These are phyloP conservation scores for Drosophila ezoana DNA, from an alignment of 2,888 invertebrate genomes.

Conservation along the genomic window DNA sequence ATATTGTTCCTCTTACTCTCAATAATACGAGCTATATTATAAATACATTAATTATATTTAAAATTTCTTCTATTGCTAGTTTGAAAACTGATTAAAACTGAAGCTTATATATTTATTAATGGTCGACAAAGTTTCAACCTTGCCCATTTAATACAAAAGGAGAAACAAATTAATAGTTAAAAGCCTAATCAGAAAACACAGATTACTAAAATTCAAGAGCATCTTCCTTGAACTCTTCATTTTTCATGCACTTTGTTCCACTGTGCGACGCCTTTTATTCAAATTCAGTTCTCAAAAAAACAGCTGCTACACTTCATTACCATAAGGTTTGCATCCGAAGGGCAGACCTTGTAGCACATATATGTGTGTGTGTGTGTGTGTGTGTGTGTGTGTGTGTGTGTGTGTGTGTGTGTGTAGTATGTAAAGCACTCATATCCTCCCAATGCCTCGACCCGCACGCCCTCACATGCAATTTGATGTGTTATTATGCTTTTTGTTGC, in stretches of 20 bases:
- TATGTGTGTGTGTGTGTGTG: neutral
- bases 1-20: no score
- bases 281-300: slow-evolving; percentile 69
- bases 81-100: no score
- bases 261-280: slow-evolving; percentile 55
- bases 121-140: no score
- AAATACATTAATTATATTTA: no score
- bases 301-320: slow-evolving; percentile 80
- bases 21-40: no score
- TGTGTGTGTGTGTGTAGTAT: slow-evolving; percentile 4
- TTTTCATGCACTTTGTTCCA: slow-evolving; percentile 25
- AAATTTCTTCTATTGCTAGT: no score
- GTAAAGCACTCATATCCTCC: slow-evolving; percentile 42
- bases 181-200: no score
- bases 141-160: no score
- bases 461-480: slow-evolving; percentile 68
- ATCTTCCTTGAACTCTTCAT: neutral
- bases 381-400: neutral
- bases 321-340: slow-evolving; percentile 71
- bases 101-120: no score
- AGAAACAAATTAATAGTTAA: no score
- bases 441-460: neutral
- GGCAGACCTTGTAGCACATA: slow-evolving; percentile 46
- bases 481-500: slow-evolving; percentile 80
- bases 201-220: no score